Percentiles rank a stretch among this genome's conserved stretches.
Evolutionary conservation across 2,888 invertebrate species (phyloP).

Genomic region (Folsomia candida): DNA sequence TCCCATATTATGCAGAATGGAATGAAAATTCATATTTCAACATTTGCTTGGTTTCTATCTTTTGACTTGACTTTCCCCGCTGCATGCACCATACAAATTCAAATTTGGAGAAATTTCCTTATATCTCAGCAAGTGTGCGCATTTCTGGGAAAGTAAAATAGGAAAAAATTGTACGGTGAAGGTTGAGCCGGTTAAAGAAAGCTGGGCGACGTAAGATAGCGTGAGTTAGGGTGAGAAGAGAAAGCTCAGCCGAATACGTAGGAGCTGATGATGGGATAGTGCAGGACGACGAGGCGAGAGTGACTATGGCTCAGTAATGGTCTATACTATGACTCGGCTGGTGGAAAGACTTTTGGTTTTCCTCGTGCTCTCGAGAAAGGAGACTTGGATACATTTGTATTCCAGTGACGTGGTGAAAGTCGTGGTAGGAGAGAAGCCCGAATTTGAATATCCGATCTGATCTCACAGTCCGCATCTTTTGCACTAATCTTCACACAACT

Average conservation of each 20-base stretch:
- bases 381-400: conserved; percentile 24
- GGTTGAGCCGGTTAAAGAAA: background rate
- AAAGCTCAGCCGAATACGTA: background rate
- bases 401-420: conserved; percentile 25
- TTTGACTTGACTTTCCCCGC: too few species aligned
- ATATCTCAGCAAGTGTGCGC: background rate
- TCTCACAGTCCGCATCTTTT: conserved; percentile 37
- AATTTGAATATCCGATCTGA: conserved; percentile 44
- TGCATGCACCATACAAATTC: too few species aligned
- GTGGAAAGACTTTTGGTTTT: background rate
- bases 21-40: background rate
- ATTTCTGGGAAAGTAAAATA: background rate
- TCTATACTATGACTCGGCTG: background rate
- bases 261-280: conserved; percentile 20
- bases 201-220: background rate
- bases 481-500: conserved; percentile 41
- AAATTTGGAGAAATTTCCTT: too few species aligned
- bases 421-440: conserved; percentile 24
- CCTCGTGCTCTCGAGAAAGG: background rate
- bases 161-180: background rate
- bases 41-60: background rate
- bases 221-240: background rate
- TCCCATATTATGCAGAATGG: background rate
- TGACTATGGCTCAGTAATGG: background rate
- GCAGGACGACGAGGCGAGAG: conserved; percentile 11